These are phyloP conservation scores for Ganaspis brasiliensis DNA, from an alignment of 2,888 invertebrate species.

Conservation along the genomic window DNA sequence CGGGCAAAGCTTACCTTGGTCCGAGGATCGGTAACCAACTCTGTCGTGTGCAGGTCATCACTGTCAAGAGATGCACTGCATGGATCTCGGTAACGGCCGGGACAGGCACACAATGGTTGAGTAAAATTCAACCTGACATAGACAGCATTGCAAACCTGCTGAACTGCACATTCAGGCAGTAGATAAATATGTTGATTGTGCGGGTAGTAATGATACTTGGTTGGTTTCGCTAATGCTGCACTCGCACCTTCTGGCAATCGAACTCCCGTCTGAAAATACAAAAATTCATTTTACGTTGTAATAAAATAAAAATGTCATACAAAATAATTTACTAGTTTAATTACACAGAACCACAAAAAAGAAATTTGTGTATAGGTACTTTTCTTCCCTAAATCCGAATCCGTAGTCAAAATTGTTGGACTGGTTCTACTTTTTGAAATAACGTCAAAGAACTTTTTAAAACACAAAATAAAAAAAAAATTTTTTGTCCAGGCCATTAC, in stretches of 20 bases:
- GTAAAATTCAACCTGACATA: slow-evolving; percentile 96
- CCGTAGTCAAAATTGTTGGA: too few relatives aligned
- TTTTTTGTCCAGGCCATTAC: too few relatives aligned
- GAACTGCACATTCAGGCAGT: slow-evolving; percentile 96
- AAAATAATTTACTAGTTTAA: too few relatives aligned
- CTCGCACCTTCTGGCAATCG: slow-evolving; percentile 81
- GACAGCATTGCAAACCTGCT: slow-evolving; percentile 97
- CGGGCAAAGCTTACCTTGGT: slow-evolving; percentile 87
- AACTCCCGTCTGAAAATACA: slow-evolving; percentile 77
- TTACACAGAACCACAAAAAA: too few relatives aligned
- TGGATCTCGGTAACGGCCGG: slow-evolving; percentile 92
- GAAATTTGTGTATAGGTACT: too few relatives aligned
- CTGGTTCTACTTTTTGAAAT: too few relatives aligned
- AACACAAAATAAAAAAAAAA: too few relatives aligned
- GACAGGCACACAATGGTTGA: slow-evolving; percentile 95
- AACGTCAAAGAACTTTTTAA: too few relatives aligned
- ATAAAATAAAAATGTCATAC: too few relatives aligned
- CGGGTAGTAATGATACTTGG: slow-evolving; percentile 96
- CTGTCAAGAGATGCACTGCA: slow-evolving; percentile 95
- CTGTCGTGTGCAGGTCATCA: slow-evolving; percentile 95
- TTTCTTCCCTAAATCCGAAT: too few relatives aligned
- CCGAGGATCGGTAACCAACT: slow-evolving; percentile 92
- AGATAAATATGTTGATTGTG: slow-evolving; percentile 96
- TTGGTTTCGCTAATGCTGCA: slow-evolving; percentile 88
- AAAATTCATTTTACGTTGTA: background rate